Conservation (phyloP, 2,113 vertebrate genomes). For the Pogona vitticeps region DNA sequence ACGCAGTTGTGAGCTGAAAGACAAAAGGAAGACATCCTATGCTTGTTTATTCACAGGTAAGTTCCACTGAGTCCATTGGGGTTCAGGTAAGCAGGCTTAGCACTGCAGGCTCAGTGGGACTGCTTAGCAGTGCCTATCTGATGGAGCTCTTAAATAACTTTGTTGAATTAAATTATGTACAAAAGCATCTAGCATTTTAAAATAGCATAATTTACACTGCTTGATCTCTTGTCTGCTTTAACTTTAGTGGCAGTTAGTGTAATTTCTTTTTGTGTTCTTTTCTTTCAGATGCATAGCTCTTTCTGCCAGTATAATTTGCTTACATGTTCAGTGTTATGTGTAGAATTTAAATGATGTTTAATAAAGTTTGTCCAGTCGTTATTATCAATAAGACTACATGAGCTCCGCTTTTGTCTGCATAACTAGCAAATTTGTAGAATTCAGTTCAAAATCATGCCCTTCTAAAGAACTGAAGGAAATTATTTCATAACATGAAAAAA, state of each 20-base stretch:
- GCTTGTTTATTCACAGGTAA: not conserved
- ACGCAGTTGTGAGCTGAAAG: not conserved
- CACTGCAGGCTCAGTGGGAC: not conserved
- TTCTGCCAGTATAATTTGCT: constrained; percentile 46
- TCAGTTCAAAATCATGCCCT: rapidly evolving
- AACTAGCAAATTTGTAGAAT: not conserved
- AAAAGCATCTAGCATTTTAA: constrained; percentile 1
- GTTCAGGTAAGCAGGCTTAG: not conserved
- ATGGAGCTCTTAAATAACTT: not conserved
- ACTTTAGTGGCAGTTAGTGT: constrained; percentile 34
- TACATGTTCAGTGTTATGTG: constrained; percentile 32
- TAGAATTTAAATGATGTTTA: constrained; percentile 40
- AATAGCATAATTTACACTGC: constrained; percentile 36
- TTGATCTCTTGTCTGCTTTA: constrained; percentile 44
- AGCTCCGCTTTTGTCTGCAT: not conserved
- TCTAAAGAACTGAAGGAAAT: not conserved
- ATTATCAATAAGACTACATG: constrained; percentile 7
- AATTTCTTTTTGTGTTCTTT: constrained; percentile 41
- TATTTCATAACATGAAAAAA: not conserved
- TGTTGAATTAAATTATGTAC: not conserved
- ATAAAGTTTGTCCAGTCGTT: constrained; percentile 45
- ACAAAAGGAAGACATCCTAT: not conserved
- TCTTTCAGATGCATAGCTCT: constrained; percentile 14
- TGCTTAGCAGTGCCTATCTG: not conserved
- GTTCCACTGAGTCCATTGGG: not conserved